Evolutionary conservation across 2,797 vertebrate species (phyloP), one percentile per base, ranked within the genome.

Genomic region (Sebastes iracundus): DNA sequence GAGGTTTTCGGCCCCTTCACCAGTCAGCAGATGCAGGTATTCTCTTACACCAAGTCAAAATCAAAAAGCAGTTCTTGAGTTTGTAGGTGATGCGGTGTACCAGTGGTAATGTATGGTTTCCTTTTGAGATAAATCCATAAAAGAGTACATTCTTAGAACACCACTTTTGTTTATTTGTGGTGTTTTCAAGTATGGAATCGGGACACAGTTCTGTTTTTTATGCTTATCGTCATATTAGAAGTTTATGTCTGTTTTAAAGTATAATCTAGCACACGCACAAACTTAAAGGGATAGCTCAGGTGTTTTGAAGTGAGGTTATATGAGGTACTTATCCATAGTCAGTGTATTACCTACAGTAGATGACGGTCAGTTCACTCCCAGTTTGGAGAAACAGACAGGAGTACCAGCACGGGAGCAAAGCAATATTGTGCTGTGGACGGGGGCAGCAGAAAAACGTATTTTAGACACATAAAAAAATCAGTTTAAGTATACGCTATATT

Each of bases 21-120:
- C 92, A 98, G 97, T 64, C 92, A 95, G 64, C 97, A 98, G 95
- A 98, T 98, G 97, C 97, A 98, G 97, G 97, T 98, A 90, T 80
- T 30, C 1, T 62, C 4, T 27, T 30, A 25, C 1, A 64, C 12
- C 7, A 56, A 14, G 10, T 75, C 64, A 4, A 32, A 20, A 46
- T 28, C 6, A 22, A 18, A 33, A 71, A 46, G 8, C 18, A 71
- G 9, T 42, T 0, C 8, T 53, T n/a, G 10, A 73, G 7, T 74
- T 60, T 80, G n/a, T 61, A 11, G 6, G 18, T 16, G 2, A 53
- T 42, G 2, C 16, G 4, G 12, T 33, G 14, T 11, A 62, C 18
- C 3, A 8, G 27, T 59, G 33, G 12, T 25, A 18, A 49, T 33
- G 1, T 22, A 5, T 32, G 11, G 12, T 14, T 42, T 42, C 38